These are phyloP conservation scores for Panonychus citri DNA, from an alignment of 1,140 invertebrate species.

Conservation along the genomic window DNA sequence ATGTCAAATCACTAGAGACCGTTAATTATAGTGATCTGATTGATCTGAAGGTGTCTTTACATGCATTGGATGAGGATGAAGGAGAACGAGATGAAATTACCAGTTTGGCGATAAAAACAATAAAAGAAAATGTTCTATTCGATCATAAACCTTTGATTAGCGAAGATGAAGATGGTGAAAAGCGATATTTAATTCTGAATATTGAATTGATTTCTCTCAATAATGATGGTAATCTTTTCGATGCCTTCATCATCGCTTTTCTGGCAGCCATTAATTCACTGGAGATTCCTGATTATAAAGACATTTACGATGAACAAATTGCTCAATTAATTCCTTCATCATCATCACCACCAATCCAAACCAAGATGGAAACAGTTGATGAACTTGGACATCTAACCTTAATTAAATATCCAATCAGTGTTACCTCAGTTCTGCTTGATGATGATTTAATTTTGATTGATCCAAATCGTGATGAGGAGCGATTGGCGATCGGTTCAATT, in stretches of 20 bases:
- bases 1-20: background rate
- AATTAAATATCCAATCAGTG: background rate
- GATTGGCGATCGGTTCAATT: background rate
- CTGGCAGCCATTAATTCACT: background rate
- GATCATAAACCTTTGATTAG: background rate
- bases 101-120: background rate
- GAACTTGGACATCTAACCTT: background rate
- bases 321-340: background rate
- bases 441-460: background rate
- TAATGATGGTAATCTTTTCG: background rate
- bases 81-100: background rate
- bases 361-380: background rate
- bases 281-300: background rate
- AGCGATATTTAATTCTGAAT: background rate
- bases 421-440: background rate
- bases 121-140: background rate
- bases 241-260: background rate
- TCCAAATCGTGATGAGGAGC: background rate
- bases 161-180: background rate
- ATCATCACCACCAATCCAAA: background rate
- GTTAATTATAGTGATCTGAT: background rate
- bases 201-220: background rate
- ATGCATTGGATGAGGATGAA: background rate
- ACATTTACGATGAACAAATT: background rate
- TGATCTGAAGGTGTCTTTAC: background rate